Evolutionary conservation across 2,113 vertebrate genomes (phyloP).

Genomic region (Dinomys branickii): DNA sequence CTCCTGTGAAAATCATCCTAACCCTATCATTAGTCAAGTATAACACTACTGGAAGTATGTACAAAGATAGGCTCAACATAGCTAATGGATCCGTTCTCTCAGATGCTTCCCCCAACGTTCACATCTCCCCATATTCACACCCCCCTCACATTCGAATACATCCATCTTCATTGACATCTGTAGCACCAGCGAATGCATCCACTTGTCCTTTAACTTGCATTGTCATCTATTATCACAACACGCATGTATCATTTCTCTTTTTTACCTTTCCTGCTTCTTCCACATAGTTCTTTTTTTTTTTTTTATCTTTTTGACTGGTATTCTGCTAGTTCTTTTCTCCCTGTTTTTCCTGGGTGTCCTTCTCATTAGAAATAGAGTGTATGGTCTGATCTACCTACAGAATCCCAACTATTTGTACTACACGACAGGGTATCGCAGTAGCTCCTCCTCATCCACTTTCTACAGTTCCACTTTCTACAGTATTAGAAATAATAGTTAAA

Average conservation of each 20-base stretch:
- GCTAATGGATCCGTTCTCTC: neutral
- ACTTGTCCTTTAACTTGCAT: neutral
- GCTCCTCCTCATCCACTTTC: neutral
- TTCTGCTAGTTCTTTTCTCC: neutral
- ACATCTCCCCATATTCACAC: too few species aligned
- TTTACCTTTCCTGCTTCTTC: neutral
- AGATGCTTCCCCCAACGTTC: too few species aligned
- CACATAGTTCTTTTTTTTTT: neutral
- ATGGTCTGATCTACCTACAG: too few species aligned
- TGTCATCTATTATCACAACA: neutral
- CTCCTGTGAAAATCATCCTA: neutral
- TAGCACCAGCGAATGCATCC: neutral
- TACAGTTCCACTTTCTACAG: neutral
- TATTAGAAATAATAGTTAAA: too few species aligned
- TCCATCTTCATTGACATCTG: neutral
- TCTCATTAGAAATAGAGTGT: too few species aligned
- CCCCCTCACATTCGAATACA: neutral
- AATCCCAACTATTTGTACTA: neutral
- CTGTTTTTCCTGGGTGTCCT: too few species aligned
- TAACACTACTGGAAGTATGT: neutral
- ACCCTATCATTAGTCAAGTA: neutral
- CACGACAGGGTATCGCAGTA: neutral
- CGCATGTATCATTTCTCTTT: neutral
- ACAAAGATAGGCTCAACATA: neutral
- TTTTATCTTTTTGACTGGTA: neutral